These are phyloP conservation scores for Catocala sponsa DNA, from an alignment of 2,888 invertebrate species.

Conservation along the genomic window DNA sequence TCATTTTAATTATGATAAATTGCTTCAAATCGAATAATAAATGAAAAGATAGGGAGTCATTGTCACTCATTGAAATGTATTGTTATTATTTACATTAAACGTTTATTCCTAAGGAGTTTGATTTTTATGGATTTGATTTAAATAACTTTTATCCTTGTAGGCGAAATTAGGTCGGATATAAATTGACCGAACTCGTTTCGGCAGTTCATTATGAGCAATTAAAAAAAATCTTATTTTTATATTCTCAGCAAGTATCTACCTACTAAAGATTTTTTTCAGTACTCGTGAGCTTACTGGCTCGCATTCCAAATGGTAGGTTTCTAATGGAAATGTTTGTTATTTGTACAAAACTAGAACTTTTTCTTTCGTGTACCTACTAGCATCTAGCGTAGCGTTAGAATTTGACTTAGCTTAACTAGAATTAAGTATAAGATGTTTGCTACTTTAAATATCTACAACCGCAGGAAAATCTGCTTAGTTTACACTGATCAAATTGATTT, in stretches of 20 bases:
- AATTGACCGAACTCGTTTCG: constrained; percentile 11
- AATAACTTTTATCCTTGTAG: neutral
- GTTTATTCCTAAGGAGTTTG: neutral
- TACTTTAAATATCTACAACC: too few relatives aligned
- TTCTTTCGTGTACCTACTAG: too few relatives aligned
- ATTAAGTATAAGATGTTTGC: too few relatives aligned
- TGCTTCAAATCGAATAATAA: constrained; percentile 11
- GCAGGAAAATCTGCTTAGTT: too few relatives aligned
- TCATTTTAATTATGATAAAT: constrained; percentile 38
- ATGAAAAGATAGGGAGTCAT: constrained; percentile 30
- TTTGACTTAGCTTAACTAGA: too few relatives aligned
- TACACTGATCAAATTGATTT: too few relatives aligned
- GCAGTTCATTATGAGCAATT: constrained; percentile 10
- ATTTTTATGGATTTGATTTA: too few relatives aligned
- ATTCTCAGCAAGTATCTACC: neutral
- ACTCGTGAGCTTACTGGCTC: too few relatives aligned
- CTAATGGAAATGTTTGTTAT: too few relatives aligned
- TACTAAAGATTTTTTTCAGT: neutral
- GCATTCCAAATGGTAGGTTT: too few relatives aligned
- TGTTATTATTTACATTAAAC: constrained; percentile 1
- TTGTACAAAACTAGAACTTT: too few relatives aligned
- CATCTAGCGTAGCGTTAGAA: too few relatives aligned
- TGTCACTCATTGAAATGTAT: constrained; percentile 26
- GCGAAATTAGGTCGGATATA: constrained; percentile 6
- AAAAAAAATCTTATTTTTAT: constrained; percentile 2